Evolutionary conservation across 2,888 invertebrate genomes (phyloP), one percentile per base, ranked within the genome.

Genomic region (Augiades crinisus): DNA sequence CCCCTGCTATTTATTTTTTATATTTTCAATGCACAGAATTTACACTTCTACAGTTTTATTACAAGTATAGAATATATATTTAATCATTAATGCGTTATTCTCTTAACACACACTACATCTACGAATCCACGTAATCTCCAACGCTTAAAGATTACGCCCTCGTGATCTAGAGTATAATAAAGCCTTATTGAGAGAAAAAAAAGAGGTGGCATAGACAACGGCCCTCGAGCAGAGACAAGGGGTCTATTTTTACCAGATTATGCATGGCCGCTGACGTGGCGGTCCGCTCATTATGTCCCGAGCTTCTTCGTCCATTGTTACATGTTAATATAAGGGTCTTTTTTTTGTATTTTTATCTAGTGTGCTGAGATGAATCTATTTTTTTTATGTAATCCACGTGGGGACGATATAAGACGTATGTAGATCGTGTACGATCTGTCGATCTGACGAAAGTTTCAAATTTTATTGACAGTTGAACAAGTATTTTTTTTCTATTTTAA

Each of bases 211-310:
- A 62, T 61, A 69, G 70, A 72, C 68, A 66, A 70, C 68, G 66
- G 62, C 65, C 57, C 72, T 72, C 60, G 61, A 65, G 57, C 63
- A 67, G 63, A 70, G 69, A 68, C 64, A 68, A 73, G 68, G 72
- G 68, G 68, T 75, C 78, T 81, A 84, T 82, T 84, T 86, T 81
- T 84, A 82, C 74, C 75, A 75, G 77, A 84, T 84, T 83, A 85
- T 83, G 81, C 84, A 78, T 67, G 71, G 70, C 63, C 68, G 65
- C 72, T 73, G 67, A 63, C 67, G 62, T 53, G 55, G 64, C 66
- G 60, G 57, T 30, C 22, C 17, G 24, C 49, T 49, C 49, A 49
- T 49, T 49, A 49, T 50, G 5, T 38, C 53, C 58, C 56, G 33
- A 22, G 30, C 5, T 17, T 38, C 27, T 27, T 40, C 50, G 34